These are phyloP conservation scores for Chloroclysta siterata DNA, from an alignment of 2,888 invertebrate genomes.

Conservation along the genomic window DNA sequence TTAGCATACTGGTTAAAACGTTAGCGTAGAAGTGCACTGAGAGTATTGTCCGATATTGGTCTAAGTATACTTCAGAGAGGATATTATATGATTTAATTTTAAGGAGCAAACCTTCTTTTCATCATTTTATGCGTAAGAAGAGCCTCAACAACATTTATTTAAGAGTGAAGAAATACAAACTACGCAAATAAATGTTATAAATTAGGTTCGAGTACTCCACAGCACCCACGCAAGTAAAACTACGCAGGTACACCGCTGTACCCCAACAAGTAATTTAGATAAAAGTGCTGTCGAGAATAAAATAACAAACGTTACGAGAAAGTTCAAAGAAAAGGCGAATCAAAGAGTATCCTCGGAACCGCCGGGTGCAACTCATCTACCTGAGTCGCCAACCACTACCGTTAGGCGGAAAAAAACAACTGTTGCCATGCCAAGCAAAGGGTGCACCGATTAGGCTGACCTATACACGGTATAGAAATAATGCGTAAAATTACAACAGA, in stretches of 20 bases:
- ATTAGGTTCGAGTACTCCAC: slow-evolving; percentile 27
- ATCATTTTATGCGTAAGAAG: not conserved
- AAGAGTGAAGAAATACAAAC: not conserved
- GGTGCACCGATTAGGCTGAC: slow-evolving; percentile 63
- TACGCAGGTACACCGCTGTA: slow-evolving; percentile 22
- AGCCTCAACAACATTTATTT: not conserved
- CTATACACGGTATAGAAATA: slow-evolving; percentile 48
- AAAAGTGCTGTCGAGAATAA: slow-evolving; percentile 27
- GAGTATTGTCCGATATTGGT: not conserved
- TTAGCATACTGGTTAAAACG: not conserved
- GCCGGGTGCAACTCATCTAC: slow-evolving; percentile 59
- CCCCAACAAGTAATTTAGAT: slow-evolving; percentile 27
- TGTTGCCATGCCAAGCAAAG: slow-evolving; percentile 60
- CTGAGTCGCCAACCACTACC: slow-evolving; percentile 61
- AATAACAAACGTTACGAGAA: slow-evolving; percentile 40
- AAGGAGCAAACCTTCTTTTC: not conserved
- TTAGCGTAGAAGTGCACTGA: not conserved
- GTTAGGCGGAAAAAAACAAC: slow-evolving; percentile 60
- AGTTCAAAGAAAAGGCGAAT: slow-evolving; percentile 57
- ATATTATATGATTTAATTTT: not conserved
- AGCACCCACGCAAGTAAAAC: slow-evolving; percentile 34
- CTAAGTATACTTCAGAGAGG: no score
- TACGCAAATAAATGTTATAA: slow-evolving; percentile 30
- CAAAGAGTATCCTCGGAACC: slow-evolving; percentile 53
- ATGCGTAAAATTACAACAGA: slow-evolving; percentile 65